Evolutionary conservation across 1,140 invertebrate species (phyloP), one percentile per base, ranked within the genome.

Genomic region (Caenorhabditis brenneri): DNA sequence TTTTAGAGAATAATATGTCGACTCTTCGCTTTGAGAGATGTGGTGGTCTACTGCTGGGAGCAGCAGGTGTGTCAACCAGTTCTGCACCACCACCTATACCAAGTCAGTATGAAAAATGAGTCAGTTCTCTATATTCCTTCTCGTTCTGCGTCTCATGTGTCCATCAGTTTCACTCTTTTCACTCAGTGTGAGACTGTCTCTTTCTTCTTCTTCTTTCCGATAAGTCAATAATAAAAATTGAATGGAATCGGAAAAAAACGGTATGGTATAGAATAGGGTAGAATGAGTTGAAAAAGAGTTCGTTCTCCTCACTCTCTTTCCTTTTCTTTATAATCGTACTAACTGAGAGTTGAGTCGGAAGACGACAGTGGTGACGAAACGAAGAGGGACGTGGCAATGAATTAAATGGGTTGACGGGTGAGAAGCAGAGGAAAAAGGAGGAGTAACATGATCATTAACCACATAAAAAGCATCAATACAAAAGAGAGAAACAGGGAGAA

Each of bases 141-240:
- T 55, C 48, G 49, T 65, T 24, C 53, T 58, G 6, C 53, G n/a
- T 58, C 53, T 58, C 39, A 10, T n/a, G 24, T 29, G 22, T 27
- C 53, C 53, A 58, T n/a, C 53, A n/a, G n/a, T 51, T n/a, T 19
- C 48, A 3, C 15, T 16, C 49, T 22, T 22, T 16, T 22, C 49
- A 16, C 49, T 4, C 49, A 51, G 22, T 9, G 49, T 24, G 7
- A 1, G 15, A 46, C 65, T 74, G 29, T 33, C 19, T 42, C 29
- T 65, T n/a, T n/a, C n/a, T n/a, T n/a, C 65, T 16, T 15, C 42
- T 6, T 65, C 65, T 74, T 74, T 42, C 65, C 65, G 65, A 74
- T 74, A 74, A 74, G 65, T 74, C 65, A 74, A 74, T 74, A 74
- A 74, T 42, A 74, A 39, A 55, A 74, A 74, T 42, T 74, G 65